Evolutionary conservation across 2,888 invertebrate species (phyloP).

Genomic region (Autographa pulchrina): DNA sequence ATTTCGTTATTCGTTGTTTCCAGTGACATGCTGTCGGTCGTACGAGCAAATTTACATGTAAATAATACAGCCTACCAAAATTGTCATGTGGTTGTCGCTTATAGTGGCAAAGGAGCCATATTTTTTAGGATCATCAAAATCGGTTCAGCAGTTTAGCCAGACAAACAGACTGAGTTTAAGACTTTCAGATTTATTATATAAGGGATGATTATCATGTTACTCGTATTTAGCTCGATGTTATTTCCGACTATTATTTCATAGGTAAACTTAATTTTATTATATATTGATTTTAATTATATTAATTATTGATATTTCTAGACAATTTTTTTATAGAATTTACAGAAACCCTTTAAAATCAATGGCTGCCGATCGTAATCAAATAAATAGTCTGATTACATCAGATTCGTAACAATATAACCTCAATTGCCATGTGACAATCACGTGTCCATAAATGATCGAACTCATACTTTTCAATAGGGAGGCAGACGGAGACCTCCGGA

Average conservation of each 20-base stretch:
- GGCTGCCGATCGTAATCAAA: slow-evolving; percentile 24
- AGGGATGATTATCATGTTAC: no score
- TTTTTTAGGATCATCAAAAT: no score
- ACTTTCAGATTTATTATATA: no score
- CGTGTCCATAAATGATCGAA: slow-evolving; percentile 48
- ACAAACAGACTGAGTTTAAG: not conserved
- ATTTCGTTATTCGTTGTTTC: not conserved
- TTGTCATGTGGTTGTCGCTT: not conserved
- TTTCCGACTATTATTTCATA: no score
- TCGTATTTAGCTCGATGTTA: no score
- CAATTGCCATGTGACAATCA: slow-evolving; percentile 61
- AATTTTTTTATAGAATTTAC: no score
- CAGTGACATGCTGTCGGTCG: not conserved
- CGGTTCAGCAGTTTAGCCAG: no score
- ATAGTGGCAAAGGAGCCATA: no score
- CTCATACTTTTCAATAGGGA: not conserved
- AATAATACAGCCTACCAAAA: not conserved
- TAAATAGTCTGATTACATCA: slow-evolving; percentile 29
- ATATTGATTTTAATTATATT: no score
- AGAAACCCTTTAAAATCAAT: not conserved
- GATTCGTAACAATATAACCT: slow-evolving; percentile 46
- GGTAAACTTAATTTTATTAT: no score
- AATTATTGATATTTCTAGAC: no score
- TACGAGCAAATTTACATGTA: slow-evolving; percentile 7
- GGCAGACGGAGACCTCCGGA: not conserved